These are phyloP conservation scores for Anguilla japonica DNA, from an alignment of 2,113 vertebrate genomes.

Conservation along the genomic window DNA sequence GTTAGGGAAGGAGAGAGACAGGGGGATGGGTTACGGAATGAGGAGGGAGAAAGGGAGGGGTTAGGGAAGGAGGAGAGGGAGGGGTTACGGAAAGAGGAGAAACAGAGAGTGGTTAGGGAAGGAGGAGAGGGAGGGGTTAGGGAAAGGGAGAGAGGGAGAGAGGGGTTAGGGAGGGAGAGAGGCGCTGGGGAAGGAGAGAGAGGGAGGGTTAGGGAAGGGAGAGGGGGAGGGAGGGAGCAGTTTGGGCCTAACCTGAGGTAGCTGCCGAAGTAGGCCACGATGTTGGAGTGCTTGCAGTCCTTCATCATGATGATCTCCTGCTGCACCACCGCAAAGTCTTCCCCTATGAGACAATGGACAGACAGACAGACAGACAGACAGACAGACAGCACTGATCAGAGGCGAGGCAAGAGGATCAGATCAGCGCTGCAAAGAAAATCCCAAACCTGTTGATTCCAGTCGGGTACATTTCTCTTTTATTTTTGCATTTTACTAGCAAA, in stretches of 20 bases:
- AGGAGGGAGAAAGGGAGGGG: not conserved
- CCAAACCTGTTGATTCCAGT: no score
- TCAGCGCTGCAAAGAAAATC: no score
- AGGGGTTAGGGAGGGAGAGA: not conserved
- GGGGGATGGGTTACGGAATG: not conserved
- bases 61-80: not conserved
- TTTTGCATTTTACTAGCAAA: no score
- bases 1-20: not conserved
- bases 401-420: no score
- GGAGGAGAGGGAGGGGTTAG: not conserved
- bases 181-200: not conserved
- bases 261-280: slow-evolving; percentile 88
- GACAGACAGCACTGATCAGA: no score
- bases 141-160: not conserved
- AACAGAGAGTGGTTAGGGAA: not conserved
- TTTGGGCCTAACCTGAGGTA: slow-evolving; percentile 76
- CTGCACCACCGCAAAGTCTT: slow-evolving; percentile 89
- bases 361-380: not conserved
- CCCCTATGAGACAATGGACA: slow-evolving; percentile 66
- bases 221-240: not conserved
- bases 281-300: slow-evolving; percentile 88
- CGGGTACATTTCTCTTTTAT: no score
- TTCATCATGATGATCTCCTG: slow-evolving; percentile 94
- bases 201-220: not conserved
- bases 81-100: not conserved